phyloP scores from a whole-genome alignment of 2,113 vertebrate genomes.

The Ursus arctos region DNA sequence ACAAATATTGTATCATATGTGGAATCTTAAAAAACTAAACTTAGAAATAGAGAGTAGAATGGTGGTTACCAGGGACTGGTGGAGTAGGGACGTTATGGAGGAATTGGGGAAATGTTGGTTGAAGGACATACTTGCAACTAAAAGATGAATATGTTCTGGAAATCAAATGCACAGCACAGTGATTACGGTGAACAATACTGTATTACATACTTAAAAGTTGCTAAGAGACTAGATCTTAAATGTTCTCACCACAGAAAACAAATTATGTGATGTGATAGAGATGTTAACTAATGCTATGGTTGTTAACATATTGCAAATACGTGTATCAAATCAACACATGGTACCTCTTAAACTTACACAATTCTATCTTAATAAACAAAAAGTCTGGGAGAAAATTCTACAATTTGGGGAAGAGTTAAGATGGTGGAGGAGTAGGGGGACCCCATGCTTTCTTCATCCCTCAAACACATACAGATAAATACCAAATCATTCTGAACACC shows the following conservation, averaged over 20 bases:
- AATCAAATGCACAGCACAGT: neutral
- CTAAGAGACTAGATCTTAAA: neutral
- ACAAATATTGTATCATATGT: neutral
- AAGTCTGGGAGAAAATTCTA: no score
- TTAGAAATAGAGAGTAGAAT: neutral
- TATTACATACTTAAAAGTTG: neutral
- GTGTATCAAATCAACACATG: no score
- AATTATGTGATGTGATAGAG: neutral
- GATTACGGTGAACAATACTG: no score
- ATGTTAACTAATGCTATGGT: neutral
- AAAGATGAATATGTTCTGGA: neutral
- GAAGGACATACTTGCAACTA: neutral
- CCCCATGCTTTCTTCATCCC: no score
- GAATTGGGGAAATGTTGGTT: neutral
- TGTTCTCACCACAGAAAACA: neutral
- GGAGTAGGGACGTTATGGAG: neutral
- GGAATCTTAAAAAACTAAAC: neutral
- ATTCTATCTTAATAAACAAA: no score
- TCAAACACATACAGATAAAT: no score
- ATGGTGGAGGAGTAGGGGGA: no score
- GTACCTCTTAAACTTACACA: no score
- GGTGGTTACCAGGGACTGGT: neutral
- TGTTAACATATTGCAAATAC: no score
- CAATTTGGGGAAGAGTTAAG: no score
- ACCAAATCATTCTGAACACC: no score